Evolutionary conservation across 37 sponge, comb jelly and placozoan species (phyloP), one percentile per base, ranked within the genome.

Genomic region (Crambe crambe): DNA sequence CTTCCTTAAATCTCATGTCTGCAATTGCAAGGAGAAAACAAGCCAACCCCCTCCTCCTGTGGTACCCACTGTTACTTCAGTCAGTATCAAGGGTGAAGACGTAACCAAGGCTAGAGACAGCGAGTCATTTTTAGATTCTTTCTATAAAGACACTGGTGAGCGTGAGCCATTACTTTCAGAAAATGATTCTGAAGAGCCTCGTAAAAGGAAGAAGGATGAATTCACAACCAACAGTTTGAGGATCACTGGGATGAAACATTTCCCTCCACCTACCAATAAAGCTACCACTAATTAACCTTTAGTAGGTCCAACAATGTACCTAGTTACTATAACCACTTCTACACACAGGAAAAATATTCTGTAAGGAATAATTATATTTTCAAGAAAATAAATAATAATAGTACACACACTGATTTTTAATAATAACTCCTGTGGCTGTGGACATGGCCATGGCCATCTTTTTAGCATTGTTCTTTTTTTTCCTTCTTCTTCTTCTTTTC

Each of bases 151-250:
- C 20, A 6, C 4, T 12, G 68, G 68, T 32, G 68, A 68, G 20
- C 37, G 68, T 27, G 68, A 68, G 20, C 68, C 68, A 37, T 20
- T 68, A 12, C 6, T 68, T n/a, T 60, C 61, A 25, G 61, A 60
- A 3, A 30, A 18, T 17, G 30, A 30, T 5, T 26, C 27, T 18
- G 10, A 31, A 30, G 35, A 29, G 2, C 17, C 25, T 2, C 6
- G 10, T 47, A 15, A 15, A 12, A 47, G 51, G 51, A 2, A 9
- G 9, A 31, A 65, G 17, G 12, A 2, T 30, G 31, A 17, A 2
- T 65, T 30, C 35, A 65, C 66, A 2, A 31, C 66, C 30, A 12
- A 30, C 15, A 65, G 66, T 65, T 18, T 65, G 66, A 30, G 66
- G 10, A 17, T 65, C 12, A 31, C 35, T 30, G 30, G 34, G 32